Evolutionary conservation across 2,888 invertebrate genomes (phyloP), one percentile per base, ranked within the genome.

Genomic region (Scaptomyza reducta): DNA sequence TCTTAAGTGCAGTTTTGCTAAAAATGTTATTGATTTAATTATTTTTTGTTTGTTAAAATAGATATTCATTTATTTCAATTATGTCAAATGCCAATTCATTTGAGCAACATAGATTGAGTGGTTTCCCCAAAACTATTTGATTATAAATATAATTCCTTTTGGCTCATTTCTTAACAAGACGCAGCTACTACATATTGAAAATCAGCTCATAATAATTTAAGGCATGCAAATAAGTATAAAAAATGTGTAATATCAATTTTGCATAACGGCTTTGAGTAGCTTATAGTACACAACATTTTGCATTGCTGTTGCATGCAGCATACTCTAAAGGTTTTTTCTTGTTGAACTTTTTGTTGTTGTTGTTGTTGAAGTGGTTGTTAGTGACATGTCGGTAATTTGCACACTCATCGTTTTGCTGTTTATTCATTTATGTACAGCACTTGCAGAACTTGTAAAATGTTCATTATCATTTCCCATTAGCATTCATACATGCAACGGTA

Each of bases 401-500:
- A 53, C 57, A 53, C 63, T 72, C 68, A 61, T 64, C 73, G 64
- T 51, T 58, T 67, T 57, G 54, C 59, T 71, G 70, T 61, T 77
- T 66, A 83, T 83, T 71, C 77, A 74, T 79, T 79, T 74, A 74
- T 64, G 69, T 58, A 49, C 18, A 56, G 72, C 72, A 72, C 66
- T 80, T 67, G 68, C 72, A 59, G 60, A 67, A 70, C 53, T 67
- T 82, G 81, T 74, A 79, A 81, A 81, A 73, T 65, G 78, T 66
- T 84, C 79, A 69, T 84, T 80, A 82, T 63, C 81, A 80, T 77
- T 73, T 66, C 44, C 55, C 70, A 74, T 74, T 74, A 66, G 74
- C 74, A 78, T 77, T 74, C 64, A 71, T 66, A 61, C 49, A 33
- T 59, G 70, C 46, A 62, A 70, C 74, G 70, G 65, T 77, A 81